Percentiles rank a stretch among this genome's conserved stretches.
Evolutionary conservation across 1,140 invertebrate species (phyloP).

Genomic region (Arctopsyche grandis): DNA sequence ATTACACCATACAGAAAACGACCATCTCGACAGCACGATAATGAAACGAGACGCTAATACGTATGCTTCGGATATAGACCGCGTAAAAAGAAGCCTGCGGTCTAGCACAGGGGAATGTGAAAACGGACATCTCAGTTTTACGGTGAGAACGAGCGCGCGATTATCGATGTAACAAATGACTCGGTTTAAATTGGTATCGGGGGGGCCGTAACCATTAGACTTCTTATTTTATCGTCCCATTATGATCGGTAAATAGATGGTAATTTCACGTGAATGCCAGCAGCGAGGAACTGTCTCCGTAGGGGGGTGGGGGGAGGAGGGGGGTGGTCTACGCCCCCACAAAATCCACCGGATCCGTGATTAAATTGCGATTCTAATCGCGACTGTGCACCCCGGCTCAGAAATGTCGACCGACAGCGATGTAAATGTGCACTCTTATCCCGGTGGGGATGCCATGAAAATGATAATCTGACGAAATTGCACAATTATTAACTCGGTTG

Average conservation of each 20-base stretch:
- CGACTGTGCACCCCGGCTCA: background rate
- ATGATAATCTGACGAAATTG: too few species aligned
- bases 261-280: constrained; percentile 37
- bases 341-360: constrained; percentile 25
- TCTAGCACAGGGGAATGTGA: too few species aligned
- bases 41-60: too few species aligned
- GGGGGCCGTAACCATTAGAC: constrained; percentile 12
- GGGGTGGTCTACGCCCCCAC: constrained; percentile 25
- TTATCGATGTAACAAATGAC: constrained; percentile 35
- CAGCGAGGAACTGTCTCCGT: constrained; percentile 14
- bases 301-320: background rate
- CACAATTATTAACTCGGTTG: too few species aligned
- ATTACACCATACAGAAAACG: too few species aligned
- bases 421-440: background rate
- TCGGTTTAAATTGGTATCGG: constrained; percentile 24
- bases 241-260: constrained; percentile 38
- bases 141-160: background rate
- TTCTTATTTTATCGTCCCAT: constrained; percentile 38
- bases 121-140: too few species aligned
- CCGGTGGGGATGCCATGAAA: too few species aligned
- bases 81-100: too few species aligned
- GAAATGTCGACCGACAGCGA: background rate
- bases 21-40: too few species aligned
- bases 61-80: too few species aligned
- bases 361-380: constrained; percentile 46